phyloP scores from a whole-genome alignment of 2,888 invertebrate species.

The Phorcus lineatus region DNA sequence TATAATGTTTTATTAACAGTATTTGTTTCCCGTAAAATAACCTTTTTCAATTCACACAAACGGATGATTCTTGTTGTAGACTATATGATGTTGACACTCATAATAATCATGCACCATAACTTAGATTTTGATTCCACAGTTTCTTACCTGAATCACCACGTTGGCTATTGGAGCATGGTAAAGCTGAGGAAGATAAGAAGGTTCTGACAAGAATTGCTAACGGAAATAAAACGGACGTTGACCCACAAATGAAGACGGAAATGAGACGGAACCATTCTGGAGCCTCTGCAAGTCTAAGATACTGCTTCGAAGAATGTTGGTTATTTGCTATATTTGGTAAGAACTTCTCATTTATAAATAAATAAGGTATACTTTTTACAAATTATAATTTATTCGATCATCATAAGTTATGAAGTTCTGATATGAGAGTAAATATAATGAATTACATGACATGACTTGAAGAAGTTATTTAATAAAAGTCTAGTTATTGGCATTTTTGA shows the following conservation, averaged over 20 bases:
- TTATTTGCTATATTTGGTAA: constrained; percentile 30
- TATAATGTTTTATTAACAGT: too few species aligned
- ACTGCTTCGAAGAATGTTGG: not conserved
- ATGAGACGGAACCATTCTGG: not conserved
- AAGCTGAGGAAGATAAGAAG: not conserved
- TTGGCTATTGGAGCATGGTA: constrained; percentile 31
- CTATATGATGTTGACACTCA: too few species aligned
- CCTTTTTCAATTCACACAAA: too few species aligned
- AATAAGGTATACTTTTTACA: too few species aligned
- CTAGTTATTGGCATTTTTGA: too few species aligned
- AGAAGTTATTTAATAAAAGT: too few species aligned
- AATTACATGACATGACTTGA: too few species aligned
- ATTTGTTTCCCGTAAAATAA: too few species aligned
- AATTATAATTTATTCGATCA: too few species aligned
- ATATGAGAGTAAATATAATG: not conserved
- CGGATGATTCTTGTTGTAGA: too few species aligned
- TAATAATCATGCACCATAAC: too few species aligned
- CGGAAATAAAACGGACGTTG: constrained; percentile 17
- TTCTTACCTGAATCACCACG: constrained; percentile 35
- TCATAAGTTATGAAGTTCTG: too few species aligned
- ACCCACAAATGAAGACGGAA: not conserved
- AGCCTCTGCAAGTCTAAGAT: not conserved
- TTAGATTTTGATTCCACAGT: not conserved
- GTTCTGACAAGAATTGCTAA: constrained; percentile 25
- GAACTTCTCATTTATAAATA: not conserved